Evolutionary conservation across 1,140 invertebrate species (phyloP).

Genomic region (Heterodera schachtii): DNA sequence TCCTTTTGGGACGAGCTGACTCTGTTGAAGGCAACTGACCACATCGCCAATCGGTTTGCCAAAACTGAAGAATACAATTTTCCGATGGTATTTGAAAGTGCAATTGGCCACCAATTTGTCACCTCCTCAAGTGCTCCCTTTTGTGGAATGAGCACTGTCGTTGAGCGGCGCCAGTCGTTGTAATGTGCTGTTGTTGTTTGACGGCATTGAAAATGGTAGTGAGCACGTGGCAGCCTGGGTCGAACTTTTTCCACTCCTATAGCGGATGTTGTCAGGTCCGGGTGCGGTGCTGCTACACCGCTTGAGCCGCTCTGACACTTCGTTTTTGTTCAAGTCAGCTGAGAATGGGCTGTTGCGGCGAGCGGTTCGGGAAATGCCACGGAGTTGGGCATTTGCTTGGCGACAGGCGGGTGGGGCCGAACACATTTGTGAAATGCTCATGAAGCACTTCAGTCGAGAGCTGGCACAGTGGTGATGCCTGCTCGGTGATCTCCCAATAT

Average conservation of each 20-base stretch:
- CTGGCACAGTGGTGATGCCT: neutral
- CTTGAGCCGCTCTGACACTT: neutral
- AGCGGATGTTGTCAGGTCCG: neutral
- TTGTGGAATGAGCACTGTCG: neutral
- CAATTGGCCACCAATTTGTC: neutral
- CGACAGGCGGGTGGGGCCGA: neutral
- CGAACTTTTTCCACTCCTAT: neutral
- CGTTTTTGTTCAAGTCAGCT: neutral
- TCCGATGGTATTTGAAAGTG: neutral
- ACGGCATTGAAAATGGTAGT: neutral
- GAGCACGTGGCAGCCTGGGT: neutral
- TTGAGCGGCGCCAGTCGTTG: neutral
- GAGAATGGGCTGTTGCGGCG: neutral
- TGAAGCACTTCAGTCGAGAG: neutral
- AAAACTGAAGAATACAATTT: neutral
- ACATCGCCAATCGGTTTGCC: neutral
- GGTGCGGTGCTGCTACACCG: neutral
- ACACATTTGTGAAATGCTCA: neutral
- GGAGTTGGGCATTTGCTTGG: neutral
- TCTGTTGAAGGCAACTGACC: neutral
- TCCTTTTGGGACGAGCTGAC: neutral
- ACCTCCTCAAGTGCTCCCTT: neutral
- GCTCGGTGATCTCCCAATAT: neutral
- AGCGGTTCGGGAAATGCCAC: neutral
- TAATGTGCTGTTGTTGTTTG: neutral